A percentile compares a stretch with the other conserved stretches of the same genome.
These are phyloP conservation scores for Apistogramma diplotaenia DNA, from an alignment of 2,113 vertebrate species.

Conservation along the genomic window DNA sequence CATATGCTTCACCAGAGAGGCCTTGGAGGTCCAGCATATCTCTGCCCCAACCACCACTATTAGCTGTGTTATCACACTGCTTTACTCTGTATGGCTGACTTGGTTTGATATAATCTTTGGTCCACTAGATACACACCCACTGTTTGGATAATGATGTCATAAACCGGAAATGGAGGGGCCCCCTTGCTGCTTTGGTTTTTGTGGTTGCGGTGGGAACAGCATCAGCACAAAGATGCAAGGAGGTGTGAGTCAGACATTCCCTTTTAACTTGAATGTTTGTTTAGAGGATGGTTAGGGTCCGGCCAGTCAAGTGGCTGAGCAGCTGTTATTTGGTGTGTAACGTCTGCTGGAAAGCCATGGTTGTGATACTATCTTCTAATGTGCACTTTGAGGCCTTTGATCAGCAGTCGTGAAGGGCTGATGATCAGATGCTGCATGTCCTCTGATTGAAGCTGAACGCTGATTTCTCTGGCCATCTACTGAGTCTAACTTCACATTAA, in stretches of 20 bases:
- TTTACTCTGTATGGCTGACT: neutral
- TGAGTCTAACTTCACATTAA: constrained; percentile 36
- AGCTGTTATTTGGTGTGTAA: constrained; percentile 14
- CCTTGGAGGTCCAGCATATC: neutral
- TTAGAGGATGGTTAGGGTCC: neutral
- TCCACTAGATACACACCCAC: constrained; percentile 43
- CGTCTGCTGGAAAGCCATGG: neutral
- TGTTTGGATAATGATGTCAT: constrained; percentile 75
- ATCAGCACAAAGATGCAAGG: constrained; percentile 39
- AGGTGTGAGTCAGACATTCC: constrained; percentile 53
- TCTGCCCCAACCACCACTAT: neutral
- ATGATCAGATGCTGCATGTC: neutral
- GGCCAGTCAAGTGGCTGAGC: neutral
- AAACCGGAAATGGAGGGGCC: constrained; percentile 47
- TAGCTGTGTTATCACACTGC: constrained; percentile 14
- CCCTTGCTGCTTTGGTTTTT: neutral
- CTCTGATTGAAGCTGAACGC: neutral
- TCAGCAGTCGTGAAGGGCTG: neutral
- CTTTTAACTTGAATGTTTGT: constrained; percentile 25
- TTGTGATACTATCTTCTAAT: neutral
- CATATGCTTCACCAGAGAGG: neutral
- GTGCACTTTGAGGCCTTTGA: neutral
- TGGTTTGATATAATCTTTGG: constrained; percentile 62
- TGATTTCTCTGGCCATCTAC: neutral
- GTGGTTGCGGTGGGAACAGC: constrained; percentile 6